Evolutionary conservation across 2,888 invertebrate genomes (phyloP).

Genomic region (Cryptocheilus praepositus): DNA sequence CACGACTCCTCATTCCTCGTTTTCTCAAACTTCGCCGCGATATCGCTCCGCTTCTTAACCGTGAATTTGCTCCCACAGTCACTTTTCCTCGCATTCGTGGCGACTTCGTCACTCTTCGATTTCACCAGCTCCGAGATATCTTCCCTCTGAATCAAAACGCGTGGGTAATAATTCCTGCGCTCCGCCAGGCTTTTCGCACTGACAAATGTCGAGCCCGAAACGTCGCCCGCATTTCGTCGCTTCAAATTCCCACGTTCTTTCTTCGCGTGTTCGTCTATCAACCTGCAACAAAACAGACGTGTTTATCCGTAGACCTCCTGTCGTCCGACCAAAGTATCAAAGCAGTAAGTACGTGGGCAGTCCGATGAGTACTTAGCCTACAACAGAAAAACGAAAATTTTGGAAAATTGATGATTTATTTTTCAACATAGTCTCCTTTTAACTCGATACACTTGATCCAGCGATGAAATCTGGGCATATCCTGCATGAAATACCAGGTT

Average conservation of each 20-base stretch:
- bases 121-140: neutral
- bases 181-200: constrained; percentile 23
- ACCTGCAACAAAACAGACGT: neutral
- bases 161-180: constrained; percentile 6
- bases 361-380: too few relatives aligned
- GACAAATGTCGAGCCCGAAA: constrained; percentile 16
- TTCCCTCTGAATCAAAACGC: constrained; percentile 1
- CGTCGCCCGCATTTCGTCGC: too few relatives aligned
- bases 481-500: too few relatives aligned
- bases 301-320: too few relatives aligned
- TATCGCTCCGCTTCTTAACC: constrained; percentile 56
- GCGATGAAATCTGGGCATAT: too few relatives aligned
- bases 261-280: neutral
- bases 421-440: too few relatives aligned
- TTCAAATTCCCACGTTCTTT: too few relatives aligned
- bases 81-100: neutral
- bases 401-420: too few relatives aligned
- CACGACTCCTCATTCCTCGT: too few relatives aligned
- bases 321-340: neutral
- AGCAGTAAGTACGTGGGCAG: too few relatives aligned
- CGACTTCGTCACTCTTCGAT: neutral
- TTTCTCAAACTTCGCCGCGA: constrained; percentile 43
- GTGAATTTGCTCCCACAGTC: constrained; percentile 30
- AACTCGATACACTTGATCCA: too few relatives aligned
- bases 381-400: too few relatives aligned